Conservation (phyloP, 2,113 vertebrate genomes). For the Callipepla californica region DNA sequence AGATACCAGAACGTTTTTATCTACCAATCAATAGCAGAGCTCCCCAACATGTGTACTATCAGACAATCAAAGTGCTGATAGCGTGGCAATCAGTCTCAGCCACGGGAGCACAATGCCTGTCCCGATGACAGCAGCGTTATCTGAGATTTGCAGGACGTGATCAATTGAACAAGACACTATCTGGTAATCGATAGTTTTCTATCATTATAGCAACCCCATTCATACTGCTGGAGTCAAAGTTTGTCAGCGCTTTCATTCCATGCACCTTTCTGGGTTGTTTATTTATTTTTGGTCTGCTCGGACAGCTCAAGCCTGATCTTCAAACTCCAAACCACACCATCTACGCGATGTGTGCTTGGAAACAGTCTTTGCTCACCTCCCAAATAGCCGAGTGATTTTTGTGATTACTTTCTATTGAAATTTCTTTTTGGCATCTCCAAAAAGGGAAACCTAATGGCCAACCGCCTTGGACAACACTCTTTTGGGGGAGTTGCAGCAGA, state of each 20-base stretch:
- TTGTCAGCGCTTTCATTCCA: conserved; percentile 65
- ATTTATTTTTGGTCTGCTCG: not conserved
- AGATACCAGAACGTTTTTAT: conserved; percentile 76
- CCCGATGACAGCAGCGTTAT: conserved; percentile 73
- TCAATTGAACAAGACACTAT: conserved; percentile 51
- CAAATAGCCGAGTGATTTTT: not conserved
- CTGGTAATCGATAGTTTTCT: conserved; percentile 70
- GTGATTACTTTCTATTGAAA: not conserved
- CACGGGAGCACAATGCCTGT: conserved; percentile 79
- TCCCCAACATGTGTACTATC: conserved; percentile 77
- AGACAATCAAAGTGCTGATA: conserved; percentile 81
- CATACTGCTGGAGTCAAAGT: conserved; percentile 25
- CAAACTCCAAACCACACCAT: too few relatives aligned
- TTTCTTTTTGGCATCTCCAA: not conserved
- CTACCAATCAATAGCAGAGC: conserved; percentile 78
- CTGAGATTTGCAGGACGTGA: conserved; percentile 70
- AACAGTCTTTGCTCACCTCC: not conserved
- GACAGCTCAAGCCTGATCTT: not conserved
- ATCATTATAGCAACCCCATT: conserved; percentile 52
- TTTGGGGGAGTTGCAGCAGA: not conserved
- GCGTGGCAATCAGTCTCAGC: conserved; percentile 77
- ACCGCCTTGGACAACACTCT: not conserved
- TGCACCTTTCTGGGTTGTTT: conserved; percentile 2
- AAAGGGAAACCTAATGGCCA: not conserved
- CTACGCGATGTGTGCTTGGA: not conserved